Percentiles rank a stretch among this genome's conserved stretches.
Conservation (phyloP, 23 tunicate genomes). For the Trididemnum miniatum region DNA sequence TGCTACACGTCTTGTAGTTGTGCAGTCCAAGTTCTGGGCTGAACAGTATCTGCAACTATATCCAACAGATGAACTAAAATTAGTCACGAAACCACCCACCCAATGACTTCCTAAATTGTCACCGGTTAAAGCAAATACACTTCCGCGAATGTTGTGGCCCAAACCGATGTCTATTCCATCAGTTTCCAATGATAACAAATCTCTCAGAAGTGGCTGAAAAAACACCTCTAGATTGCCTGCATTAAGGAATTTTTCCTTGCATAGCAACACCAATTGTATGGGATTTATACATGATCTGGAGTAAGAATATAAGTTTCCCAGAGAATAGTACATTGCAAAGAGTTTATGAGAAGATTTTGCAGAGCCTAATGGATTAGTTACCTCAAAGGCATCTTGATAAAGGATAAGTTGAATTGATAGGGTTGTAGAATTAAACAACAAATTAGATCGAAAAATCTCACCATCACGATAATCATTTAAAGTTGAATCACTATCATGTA, state of each 20-base stretch:
- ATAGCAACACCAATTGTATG: background rate
- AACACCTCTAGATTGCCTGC: background rate
- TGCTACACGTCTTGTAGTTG: background rate
- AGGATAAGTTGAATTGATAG: background rate
- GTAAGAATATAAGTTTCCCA: slow-evolving; percentile 22
- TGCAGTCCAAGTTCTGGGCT: background rate
- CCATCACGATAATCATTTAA: background rate
- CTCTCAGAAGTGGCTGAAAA: background rate
- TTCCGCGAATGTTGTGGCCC: background rate
- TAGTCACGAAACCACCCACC: background rate
- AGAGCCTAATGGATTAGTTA: slow-evolving; percentile 28
- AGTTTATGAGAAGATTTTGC: slow-evolving; percentile 27
- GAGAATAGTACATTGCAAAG: slow-evolving; percentile 24
- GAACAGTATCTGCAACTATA: background rate
- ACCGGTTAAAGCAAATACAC: background rate
- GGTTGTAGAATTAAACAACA: background rate
- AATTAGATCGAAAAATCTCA: background rate
- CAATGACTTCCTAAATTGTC: background rate
- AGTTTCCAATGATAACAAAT: background rate
- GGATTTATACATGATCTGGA: background rate
- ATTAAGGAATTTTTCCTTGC: background rate
- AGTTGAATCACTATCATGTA: background rate
- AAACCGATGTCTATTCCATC: background rate
- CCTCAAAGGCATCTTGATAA: slow-evolving; percentile 44
- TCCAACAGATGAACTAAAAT: background rate